Evolutionary conservation across 2,888 invertebrate genomes (phyloP).

Genomic region (Drosophila merina): DNA sequence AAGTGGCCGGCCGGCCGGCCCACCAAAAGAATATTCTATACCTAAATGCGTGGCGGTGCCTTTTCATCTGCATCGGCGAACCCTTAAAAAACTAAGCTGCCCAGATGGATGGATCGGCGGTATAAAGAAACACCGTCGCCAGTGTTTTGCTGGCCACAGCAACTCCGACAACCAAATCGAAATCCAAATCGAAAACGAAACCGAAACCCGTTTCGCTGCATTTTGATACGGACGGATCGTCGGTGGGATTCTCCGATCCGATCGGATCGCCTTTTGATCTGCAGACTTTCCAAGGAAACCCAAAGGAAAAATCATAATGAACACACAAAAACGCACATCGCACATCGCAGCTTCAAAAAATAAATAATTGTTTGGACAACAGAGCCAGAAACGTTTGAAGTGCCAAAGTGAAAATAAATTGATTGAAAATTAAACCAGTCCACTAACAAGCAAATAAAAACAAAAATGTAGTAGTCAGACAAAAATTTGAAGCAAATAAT

Average conservation of each 20-base stretch:
- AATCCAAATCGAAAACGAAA: slow-evolving; percentile 10
- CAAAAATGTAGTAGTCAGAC: slow-evolving; percentile 31
- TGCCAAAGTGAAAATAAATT: slow-evolving; percentile 44
- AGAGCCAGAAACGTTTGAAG: slow-evolving; percentile 57
- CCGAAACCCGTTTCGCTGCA: slow-evolving; percentile 67
- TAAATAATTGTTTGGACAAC: slow-evolving; percentile 28
- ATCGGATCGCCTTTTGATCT: slow-evolving; percentile 69
- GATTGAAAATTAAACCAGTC: slow-evolving; percentile 7
- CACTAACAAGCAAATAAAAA: slow-evolving; percentile 27
- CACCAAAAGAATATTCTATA: slow-evolving; percentile 37
- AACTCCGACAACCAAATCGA: slow-evolving; percentile 35
- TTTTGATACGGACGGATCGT: slow-evolving; percentile 35
- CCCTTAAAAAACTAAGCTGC: slow-evolving; percentile 66
- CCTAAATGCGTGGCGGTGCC: slow-evolving; percentile 61
- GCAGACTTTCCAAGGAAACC: slow-evolving; percentile 44
- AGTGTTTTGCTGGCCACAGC: slow-evolving; percentile 50
- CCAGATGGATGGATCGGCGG: slow-evolving; percentile 77
- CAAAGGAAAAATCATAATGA: slow-evolving; percentile 7
- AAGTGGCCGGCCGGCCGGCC: slow-evolving; percentile 78
- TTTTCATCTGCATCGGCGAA: slow-evolving; percentile 61
- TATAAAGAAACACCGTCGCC: slow-evolving; percentile 58
- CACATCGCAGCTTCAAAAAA: slow-evolving; percentile 26
- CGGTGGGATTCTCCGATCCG: slow-evolving; percentile 31
- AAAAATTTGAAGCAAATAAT: slow-evolving; percentile 19
- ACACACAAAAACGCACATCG: slow-evolving; percentile 17